Percentiles rank a stretch among this genome's conserved stretches.
phyloP scores from a whole-genome alignment of 2,113 vertebrate genomes.

The Aptenodytes forsteri region DNA sequence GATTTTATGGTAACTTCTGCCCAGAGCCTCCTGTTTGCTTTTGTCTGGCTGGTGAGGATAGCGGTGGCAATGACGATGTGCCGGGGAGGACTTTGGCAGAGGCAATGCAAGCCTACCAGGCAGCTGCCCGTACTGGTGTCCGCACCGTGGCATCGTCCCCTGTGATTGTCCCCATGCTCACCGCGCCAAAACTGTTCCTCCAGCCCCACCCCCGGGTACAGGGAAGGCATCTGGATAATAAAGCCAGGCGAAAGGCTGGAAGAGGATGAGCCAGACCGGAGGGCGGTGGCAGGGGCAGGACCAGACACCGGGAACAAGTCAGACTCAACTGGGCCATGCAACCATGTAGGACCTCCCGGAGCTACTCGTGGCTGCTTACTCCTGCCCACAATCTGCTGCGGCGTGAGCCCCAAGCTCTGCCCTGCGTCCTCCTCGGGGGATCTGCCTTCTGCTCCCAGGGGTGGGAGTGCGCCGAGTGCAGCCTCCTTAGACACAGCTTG shows the following conservation, averaged over 20 bases:
- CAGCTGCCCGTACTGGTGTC: not conserved
- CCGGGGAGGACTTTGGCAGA: not conserved
- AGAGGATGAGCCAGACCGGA: not conserved
- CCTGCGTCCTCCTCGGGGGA: not conserved
- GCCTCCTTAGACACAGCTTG: not conserved
- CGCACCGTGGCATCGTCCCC: not conserved
- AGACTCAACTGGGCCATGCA: not conserved
- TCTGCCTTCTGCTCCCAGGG: not conserved
- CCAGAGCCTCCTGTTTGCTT: not conserved
- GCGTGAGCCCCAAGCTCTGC: not conserved
- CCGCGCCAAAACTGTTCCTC: not conserved
- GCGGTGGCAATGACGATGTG: not conserved
- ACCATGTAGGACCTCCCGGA: accelerated
- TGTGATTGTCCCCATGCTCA: not conserved
- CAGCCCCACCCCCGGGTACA: not conserved
- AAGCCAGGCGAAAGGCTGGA: not conserved
- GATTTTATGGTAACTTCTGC: not conserved
- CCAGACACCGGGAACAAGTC: not conserved
- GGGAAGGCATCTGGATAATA: not conserved
- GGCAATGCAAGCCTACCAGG: not conserved
- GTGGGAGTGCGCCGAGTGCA: not conserved
- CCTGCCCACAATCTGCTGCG: accelerated
- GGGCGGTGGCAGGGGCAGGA: not conserved
- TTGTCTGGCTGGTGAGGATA: not conserved
- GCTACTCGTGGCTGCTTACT: not conserved